Evolutionary conservation across 2,797 vertebrate genomes (phyloP), one percentile per base, ranked within the genome.

Genomic region (Enteromius argenteus): DNA sequence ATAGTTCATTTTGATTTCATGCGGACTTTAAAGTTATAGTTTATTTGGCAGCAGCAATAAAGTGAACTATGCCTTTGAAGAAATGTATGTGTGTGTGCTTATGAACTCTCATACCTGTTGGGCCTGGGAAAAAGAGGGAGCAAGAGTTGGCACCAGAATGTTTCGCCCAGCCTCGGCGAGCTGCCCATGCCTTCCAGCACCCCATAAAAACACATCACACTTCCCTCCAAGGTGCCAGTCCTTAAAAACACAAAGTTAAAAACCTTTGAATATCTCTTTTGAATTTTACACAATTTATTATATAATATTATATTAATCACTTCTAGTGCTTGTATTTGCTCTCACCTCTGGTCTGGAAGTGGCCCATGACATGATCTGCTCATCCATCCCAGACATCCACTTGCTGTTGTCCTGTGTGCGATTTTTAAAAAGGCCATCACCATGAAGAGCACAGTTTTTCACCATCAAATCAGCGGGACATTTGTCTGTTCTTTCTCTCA

Each of bases 331-430:
- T 35, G 13, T 42, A 5, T 27, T 78, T n/a, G 30, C 5, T 30
- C 91, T 91, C 87, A 99, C 98, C 96, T 99, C 98, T 56, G 98
- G 98, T 92, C 96, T 96, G 4, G 96, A 97, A 0, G 96, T 98
- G 89, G 98, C 98, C 98, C 98, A 99, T n/a, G 97, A 98, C 97
- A 99, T 99, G 89, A 99, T 96, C 91, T 99, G 98, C 79, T 99
- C 98, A 88, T 99, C 98, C 96, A 98, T 95, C 27, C 97, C 97
- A 88, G 95, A 95, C 32, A 95, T 95, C 98, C 98, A 99, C 86
- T 99, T 99, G 87, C 96, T 97, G 91, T 99, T 99, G 91, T 99
- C 97, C 98, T 99, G 90, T n/a, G 90, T 72, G 49, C 7, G 42
- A 79, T 62, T 11, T 62, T 30, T 15, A 2, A 80, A 39, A 68